Evolutionary conservation across 2,888 invertebrate species (phyloP), one percentile per base, ranked within the genome.

Genomic region (Euspilapteryx auroguttella): DNA sequence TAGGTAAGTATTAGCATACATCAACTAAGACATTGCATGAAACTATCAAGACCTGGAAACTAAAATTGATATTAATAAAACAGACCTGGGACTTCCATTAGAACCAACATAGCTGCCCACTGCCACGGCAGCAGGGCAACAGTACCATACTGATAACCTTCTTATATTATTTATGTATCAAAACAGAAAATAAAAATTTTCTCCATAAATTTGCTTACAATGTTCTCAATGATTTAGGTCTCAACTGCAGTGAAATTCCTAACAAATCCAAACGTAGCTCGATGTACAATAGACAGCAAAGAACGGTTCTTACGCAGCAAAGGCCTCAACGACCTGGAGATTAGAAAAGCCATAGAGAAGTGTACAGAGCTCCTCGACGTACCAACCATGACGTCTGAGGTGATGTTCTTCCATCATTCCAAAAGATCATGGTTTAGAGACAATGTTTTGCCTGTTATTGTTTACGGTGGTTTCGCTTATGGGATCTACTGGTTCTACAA

Each of bases 161-260:
- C n/a, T n/a, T n/a, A n/a, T n/a, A n/a, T n/a, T n/a, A n/a, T n/a
- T n/a, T n/a, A n/a, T n/a, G n/a, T n/a, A n/a, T n/a, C n/a, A n/a
- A n/a, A n/a, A n/a, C n/a, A n/a, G n/a, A n/a, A n/a, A n/a, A n/a
- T n/a, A n/a, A n/a, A n/a, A n/a, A n/a, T n/a, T n/a, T n/a, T n/a
- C n/a, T n/a, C n/a, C n/a, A n/a, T n/a, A n/a, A n/a, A n/a, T n/a
- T n/a, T n/a, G n/a, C n/a, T n/a, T n/a, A n/a, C n/a, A n/a, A n/a
- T n/a, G n/a, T n/a, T n/a, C n/a, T n/a, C n/a, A n/a, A n/a, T 12
- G 28, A 32, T 29, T 28, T 55, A 93, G 93, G 83, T 93, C 34
- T 80, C 82, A 40, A 92, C 92, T 9, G 93, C 93, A 4, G 82
- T 92, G 3, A 89, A 88, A 47, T 94, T 94, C 69, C 68, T 94